Base-by-base conservation (phyloP, 2,113 vertebrate genomes). In the Dermatemys mawii region DNA sequence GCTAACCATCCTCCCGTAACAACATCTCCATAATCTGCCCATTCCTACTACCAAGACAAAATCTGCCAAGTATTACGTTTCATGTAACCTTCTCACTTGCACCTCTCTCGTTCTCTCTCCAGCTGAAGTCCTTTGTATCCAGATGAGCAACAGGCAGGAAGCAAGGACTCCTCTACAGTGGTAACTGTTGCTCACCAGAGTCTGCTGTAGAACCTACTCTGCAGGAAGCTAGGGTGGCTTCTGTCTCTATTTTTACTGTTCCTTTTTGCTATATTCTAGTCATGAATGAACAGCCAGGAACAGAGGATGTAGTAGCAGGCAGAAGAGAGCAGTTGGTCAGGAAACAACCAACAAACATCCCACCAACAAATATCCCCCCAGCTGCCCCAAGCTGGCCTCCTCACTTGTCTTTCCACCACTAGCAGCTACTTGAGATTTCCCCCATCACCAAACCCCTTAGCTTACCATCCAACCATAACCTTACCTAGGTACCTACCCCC, bases 131-230 rank as follows among this genome's bases (percentile, higher is more conserved):
- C 60, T 51, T 6, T 29, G 27, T 35, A 67, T n/a, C 35, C 35
- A 79, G 13, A 21, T 22, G 57, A 80, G 19, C 0, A 63, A n/a
- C 7, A 32, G 0, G 14, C 44, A 54, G 57, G 9, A 70, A 88
- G 44, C 38, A 46, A 11, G 27, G 6, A 17, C 19, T 78, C 46
- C 41, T n/a, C 8, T 60, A 4, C 27, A 17, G 0, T 75, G 26
- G 44, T 49, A 57, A 50, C 38, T 8, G 21, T 5, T 14, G 35
- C 44, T 19, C 17, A 17, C 8, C 78, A 6, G 5, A 8, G 5
- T 1, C 32, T 29, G 19, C 50, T 57, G 76, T 84, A 24, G 88
- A 81, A 41, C 0, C 0, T 21, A 10, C 60, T 57, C 53, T 38
- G 17, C 32, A 93, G 44, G 13, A n/a, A 60, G 78, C n/a, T 76